phyloP scores from a whole-genome alignment of 2,888 invertebrate species.

The Calliopum simillimum region DNA sequence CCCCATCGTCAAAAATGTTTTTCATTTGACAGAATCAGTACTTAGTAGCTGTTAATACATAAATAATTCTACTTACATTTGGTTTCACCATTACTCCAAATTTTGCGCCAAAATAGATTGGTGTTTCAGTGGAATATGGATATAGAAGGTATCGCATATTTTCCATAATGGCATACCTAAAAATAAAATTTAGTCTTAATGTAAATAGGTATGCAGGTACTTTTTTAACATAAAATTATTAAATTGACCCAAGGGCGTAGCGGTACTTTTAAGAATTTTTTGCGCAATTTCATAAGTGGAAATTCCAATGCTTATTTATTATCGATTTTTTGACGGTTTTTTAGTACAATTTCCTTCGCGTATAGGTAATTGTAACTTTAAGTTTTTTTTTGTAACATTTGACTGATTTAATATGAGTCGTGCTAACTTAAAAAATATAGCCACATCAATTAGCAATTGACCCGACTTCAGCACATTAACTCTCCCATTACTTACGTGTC shows the following conservation, averaged over 20 bases:
- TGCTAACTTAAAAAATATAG: background rate
- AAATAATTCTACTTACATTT: constrained; percentile 82
- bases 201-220: too few relatives aligned
- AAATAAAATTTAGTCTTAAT: constrained; percentile 61
- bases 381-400: too few relatives aligned
- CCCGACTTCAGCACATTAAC: background rate
- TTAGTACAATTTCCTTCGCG: too few relatives aligned
- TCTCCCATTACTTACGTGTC: constrained; percentile 84
- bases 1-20: too few relatives aligned
- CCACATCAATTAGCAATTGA: background rate
- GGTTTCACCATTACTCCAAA: too few relatives aligned
- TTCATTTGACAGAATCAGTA: background rate
- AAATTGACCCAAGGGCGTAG: background rate
- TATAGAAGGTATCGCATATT: constrained; percentile 92
- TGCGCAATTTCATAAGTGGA: too few relatives aligned
- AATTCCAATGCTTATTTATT: too few relatives aligned
- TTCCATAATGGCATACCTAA: constrained; percentile 91
- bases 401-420: too few relatives aligned
- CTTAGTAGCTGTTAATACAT: too few relatives aligned
- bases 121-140: constrained; percentile 77
- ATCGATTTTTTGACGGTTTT: too few relatives aligned
- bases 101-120: constrained; percentile 91
- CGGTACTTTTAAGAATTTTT: background rate
- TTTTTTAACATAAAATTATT: too few relatives aligned
- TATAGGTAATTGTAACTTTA: too few relatives aligned